Evolutionary conservation across 2,113 vertebrate genomes (phyloP), one percentile per base, ranked within the genome.

Genomic region (Mohoua ochrocephala): DNA sequence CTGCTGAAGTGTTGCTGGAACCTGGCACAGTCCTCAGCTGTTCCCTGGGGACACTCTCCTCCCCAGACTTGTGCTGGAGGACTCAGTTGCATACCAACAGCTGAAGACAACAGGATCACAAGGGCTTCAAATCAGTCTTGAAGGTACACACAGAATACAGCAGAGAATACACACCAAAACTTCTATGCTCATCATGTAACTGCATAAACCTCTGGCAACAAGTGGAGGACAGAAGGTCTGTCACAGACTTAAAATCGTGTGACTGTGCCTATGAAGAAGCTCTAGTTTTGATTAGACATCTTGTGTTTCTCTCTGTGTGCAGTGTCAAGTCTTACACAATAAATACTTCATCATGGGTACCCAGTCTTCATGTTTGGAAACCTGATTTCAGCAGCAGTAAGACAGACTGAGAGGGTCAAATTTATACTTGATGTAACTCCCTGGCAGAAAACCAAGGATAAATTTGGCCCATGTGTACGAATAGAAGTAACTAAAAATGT

Each of bases 401-500:
- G 45, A 27, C 65, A 71, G 68, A 79, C 4, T 63, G 33, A 91
- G n/a, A 83, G 45, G 31, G n/a, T 88, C 60, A 83, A 54, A 91
- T 69, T 92, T 70, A 54, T 56, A 87, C 30, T 57, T 69, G 67
- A 59, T 73, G 61, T 70, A 91, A 93, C 24, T 86, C 33, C 26
- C 63, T 93, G 85, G 85, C 86, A 95, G 73, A 78, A 89, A 89
- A 95, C 61, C 53, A 94, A 85, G 41, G 69, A 85, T 95, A 92
- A 87, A 89, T 93, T 93, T 95, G 76, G 84, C 54, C 79, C 26
- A 33, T 44, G 39, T 94, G 35, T 95, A 93, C 47, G 68, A 93
- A 90, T 68, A 95, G 71, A 93, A 74, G 59, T 70, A 77, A 86
- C 92, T 95, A 93, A 97, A 97, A 96, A 83, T 83, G 74, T 79